Evolutionary conservation across 2,888 invertebrate species (phyloP), one percentile per base, ranked within the genome.

Genomic region (Melanostoma scalare): DNA sequence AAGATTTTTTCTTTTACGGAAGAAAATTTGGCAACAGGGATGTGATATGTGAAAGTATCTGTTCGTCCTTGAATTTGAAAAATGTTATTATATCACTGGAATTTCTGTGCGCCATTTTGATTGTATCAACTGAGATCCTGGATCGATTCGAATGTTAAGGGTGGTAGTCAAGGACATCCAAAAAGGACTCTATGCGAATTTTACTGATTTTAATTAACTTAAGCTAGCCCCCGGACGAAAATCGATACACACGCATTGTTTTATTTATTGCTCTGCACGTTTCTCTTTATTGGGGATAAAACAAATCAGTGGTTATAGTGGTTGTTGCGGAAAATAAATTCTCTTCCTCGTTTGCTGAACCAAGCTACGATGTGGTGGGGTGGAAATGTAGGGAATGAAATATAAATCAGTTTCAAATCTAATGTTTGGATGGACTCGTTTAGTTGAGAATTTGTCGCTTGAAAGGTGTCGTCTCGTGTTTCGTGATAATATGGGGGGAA

Each of bases 11-110:
- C 53, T 53, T 6, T 35, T 35, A 40, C 30, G 9, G 30, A 60
- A 46, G n/a, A 58, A 44, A 53, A 60, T 76, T 60, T 67, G 71
- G 65, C 65, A 80, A 60, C 71, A 69, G 20, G 33, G 56, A 44
- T 35, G 8, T 4, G 52, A 42, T 50, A 44, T 35, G 8, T 4
- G 52, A 42, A 36, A 8, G 50, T 6, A 2, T 77, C n/a, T n/a
- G 30, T 3, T 69, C 55, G 71, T 81, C 77, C 81, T 81, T 81
- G 67, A 77, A 68, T 72, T 36, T 30, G 36, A n/a, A 10, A 56
- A 35, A 69, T 63, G 40, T 63, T 65, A 56, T 36, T 40, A 33
- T 42, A 6, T 55, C 55, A 42, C 46, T 80, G 30, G 40, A 67
- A 55, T 67, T 73, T 55, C 20, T 10, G 6, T 46, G 20, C 31